Evolutionary conservation across 2,113 vertebrate species (phyloP).

Genomic region (Aspiorhynchus laticeps): DNA sequence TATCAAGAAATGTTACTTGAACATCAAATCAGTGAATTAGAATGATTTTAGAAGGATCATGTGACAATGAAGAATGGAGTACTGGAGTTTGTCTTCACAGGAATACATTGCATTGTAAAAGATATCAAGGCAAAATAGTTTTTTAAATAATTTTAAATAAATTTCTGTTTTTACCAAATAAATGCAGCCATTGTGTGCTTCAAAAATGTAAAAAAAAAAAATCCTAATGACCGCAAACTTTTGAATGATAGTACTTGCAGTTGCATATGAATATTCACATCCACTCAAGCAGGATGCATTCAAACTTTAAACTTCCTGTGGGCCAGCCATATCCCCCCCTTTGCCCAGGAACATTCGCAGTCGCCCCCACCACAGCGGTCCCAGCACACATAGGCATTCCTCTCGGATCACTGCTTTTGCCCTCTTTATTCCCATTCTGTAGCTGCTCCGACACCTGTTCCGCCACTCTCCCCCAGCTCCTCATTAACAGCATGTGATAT

Average conservation of each 20-base stretch:
- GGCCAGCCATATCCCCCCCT: background rate
- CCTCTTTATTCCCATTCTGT: conserved; percentile 78
- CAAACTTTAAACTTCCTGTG: conserved; percentile 26
- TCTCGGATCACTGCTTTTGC: conserved; percentile 75
- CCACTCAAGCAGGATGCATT: background rate
- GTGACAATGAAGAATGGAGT: background rate
- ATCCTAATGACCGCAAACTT: too few relatives aligned
- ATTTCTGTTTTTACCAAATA: background rate
- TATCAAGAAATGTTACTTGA: background rate
- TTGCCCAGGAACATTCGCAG: background rate
- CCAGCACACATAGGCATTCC: conserved; percentile 72
- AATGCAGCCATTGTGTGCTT: background rate
- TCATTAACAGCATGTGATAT: conserved; percentile 82
- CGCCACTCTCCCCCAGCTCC: conserved; percentile 57
- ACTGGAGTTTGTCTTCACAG: background rate
- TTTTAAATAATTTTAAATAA: background rate
- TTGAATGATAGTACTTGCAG: background rate
- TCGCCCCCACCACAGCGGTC: conserved; percentile 50
- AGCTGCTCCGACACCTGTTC: conserved; percentile 76
- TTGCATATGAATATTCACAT: background rate
- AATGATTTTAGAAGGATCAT: background rate
- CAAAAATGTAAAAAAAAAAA: too few relatives aligned
- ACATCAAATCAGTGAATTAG: background rate
- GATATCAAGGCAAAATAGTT: background rate
- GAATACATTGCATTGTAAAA: background rate